phyloP scores from a whole-genome alignment of 2,888 invertebrate genomes.

The Agrochola macilenta region DNA sequence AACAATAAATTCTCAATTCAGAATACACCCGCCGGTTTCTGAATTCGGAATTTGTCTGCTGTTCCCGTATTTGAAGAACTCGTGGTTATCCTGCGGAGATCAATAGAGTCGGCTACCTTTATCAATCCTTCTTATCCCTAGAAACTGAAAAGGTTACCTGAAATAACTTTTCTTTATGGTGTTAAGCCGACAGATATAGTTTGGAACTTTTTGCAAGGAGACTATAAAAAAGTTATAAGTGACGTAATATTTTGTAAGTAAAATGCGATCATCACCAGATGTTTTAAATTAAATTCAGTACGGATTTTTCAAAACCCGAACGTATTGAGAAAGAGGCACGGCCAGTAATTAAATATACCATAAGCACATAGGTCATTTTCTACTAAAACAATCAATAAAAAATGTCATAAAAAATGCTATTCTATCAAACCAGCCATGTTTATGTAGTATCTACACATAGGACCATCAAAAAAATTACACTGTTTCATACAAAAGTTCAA shows the following conservation, averaged over 20 bases:
- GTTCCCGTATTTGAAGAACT: not conserved
- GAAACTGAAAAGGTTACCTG: conserved; percentile 21
- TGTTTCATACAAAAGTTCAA: no score
- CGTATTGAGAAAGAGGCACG: not conserved
- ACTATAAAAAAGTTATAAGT: not conserved
- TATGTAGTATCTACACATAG: not conserved
- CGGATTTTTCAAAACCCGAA: not conserved
- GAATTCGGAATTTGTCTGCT: no score
- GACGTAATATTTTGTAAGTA: not conserved
- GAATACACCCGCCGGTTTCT: not conserved
- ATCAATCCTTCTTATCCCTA: conserved; percentile 38
- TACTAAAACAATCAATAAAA: not conserved
- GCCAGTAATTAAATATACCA: not conserved
- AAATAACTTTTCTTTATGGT: conserved; percentile 1
- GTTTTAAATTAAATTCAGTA: no score
- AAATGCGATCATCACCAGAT: not conserved
- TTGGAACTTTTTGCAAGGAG: not conserved
- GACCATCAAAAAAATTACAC: not conserved
- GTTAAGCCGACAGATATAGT: not conserved
- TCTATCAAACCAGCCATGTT: not conserved
- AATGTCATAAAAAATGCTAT: not conserved
- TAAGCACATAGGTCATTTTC: not conserved
- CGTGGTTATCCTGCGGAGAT: not conserved
- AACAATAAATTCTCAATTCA: not conserved
- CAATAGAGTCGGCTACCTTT: conserved; percentile 30